Evolutionary conservation across 2,888 invertebrate genomes (phyloP).

Genomic region (Melikaiella ostensackeni): DNA sequence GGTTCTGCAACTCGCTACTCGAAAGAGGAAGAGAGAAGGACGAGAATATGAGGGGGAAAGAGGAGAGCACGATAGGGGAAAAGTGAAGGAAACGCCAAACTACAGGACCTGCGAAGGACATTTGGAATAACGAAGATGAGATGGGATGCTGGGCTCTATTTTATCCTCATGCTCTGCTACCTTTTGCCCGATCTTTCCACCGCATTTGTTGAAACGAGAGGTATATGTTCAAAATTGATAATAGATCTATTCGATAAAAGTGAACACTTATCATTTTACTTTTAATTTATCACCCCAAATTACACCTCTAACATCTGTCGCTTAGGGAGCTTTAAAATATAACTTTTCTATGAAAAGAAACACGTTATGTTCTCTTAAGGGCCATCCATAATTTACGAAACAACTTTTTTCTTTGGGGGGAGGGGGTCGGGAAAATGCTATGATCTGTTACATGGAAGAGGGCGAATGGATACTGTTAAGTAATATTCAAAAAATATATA

Average conservation of each 20-base stretch:
- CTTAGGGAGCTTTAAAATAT: background rate
- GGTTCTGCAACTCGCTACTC: slow-evolving; percentile 23
- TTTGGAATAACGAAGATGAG: slow-evolving; percentile 68
- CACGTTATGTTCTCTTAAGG: too few relatives aligned
- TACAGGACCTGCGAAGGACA: slow-evolving; percentile 48
- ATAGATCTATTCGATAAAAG: background rate
- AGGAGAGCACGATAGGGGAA: slow-evolving; percentile 53
- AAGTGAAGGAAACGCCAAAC: slow-evolving; percentile 50
- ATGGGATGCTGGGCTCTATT: slow-evolving; percentile 65
- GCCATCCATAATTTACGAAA: too few relatives aligned
- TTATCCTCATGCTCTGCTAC: slow-evolving; percentile 60
- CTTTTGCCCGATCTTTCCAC: slow-evolving; percentile 61
- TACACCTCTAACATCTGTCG: slow-evolving; percentile 2
- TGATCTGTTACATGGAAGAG: too few relatives aligned
- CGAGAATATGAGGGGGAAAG: slow-evolving; percentile 34
- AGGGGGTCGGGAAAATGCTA: too few relatives aligned
- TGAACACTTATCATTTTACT: background rate
- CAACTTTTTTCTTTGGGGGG: too few relatives aligned
- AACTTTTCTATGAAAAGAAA: background rate
- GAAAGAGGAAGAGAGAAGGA: slow-evolving; percentile 10
- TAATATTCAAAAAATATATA: too few relatives aligned
- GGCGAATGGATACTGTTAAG: too few relatives aligned
- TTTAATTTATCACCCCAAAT: background rate
- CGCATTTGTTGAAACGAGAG: slow-evolving; percentile 66
- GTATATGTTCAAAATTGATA: slow-evolving; percentile 49